Evolutionary conservation across 2,113 vertebrate species (phyloP).

Genomic region (Dicerorhinus sumatrensis): DNA sequence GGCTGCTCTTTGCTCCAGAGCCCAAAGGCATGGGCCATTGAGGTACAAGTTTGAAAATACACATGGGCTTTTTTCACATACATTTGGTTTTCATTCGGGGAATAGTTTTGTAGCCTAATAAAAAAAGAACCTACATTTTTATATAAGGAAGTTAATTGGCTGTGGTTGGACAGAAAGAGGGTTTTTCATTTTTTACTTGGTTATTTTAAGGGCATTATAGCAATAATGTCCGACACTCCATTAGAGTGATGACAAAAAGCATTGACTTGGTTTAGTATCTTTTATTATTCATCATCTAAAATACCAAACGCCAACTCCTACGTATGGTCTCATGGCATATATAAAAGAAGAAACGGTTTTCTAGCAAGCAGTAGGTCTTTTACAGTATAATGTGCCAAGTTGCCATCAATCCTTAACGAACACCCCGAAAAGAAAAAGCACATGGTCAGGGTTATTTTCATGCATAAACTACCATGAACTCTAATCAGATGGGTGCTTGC

Average conservation of each 20-base stretch:
- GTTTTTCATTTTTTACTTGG: slow-evolving; percentile 83
- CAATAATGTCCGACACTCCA: slow-evolving; percentile 62
- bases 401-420: not conserved
- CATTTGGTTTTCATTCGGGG: slow-evolving; percentile 88
- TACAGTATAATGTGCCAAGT: not conserved
- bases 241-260: slow-evolving; percentile 54
- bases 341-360: slow-evolving; percentile 40
- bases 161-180: slow-evolving; percentile 82
- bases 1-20: slow-evolving; percentile 1
- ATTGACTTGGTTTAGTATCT: slow-evolving; percentile 63
- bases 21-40: not conserved
- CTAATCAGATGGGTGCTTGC: not conserved
- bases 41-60: slow-evolving; percentile 58
- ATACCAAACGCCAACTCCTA: not conserved
- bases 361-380: not conserved
- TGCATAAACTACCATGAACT: not conserved
- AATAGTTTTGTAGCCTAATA: slow-evolving; percentile 85
- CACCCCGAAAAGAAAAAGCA: not conserved
- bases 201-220: slow-evolving; percentile 84
- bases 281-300: slow-evolving; percentile 62
- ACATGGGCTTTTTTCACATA: slow-evolving; percentile 47
- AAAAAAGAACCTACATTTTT: slow-evolving; percentile 84
- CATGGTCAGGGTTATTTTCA: not conserved
- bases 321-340: not conserved
- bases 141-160: slow-evolving; percentile 85